These are phyloP conservation scores for Diorhabda elongata DNA, from an alignment of 1,140 invertebrate genomes.

Conservation along the genomic window DNA sequence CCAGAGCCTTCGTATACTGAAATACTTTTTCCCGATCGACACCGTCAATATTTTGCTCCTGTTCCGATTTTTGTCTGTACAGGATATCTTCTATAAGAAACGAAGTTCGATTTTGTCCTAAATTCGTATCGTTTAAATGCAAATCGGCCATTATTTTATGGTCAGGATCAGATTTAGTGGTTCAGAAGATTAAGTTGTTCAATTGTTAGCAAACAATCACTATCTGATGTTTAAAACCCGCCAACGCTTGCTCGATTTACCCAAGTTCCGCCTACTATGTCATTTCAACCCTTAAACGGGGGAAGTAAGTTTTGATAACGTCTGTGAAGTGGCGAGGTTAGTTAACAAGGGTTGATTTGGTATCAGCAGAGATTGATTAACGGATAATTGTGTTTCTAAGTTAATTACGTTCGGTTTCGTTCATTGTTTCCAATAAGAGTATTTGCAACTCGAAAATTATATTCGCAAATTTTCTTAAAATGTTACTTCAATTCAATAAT, in stretches of 20 bases:
- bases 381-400: slow-evolving; percentile 23
- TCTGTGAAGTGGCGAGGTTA: slow-evolving; percentile 3
- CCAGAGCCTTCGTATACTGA: slow-evolving; percentile 20
- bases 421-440: slow-evolving; percentile 10
- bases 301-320: slow-evolving; percentile 39
- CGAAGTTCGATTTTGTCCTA: slow-evolving; percentile 53
- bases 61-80: slow-evolving; percentile 57
- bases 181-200: slow-evolving; percentile 21
- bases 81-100: slow-evolving; percentile 80
- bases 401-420: slow-evolving; percentile 17
- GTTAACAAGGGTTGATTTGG: slow-evolving; percentile 20
- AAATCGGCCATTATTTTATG: slow-evolving; percentile 12
- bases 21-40: slow-evolving; percentile 22
- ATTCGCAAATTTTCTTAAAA: no score
- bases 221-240: slow-evolving; percentile 29
- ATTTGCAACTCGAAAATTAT: no score
- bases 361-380: slow-evolving; percentile 24
- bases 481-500: background rate
- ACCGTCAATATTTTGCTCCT: slow-evolving; percentile 15
- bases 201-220: slow-evolving; percentile 31
- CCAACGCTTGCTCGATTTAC: slow-evolving; percentile 27
- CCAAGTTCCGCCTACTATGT: slow-evolving; percentile 30
- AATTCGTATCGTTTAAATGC: slow-evolving; percentile 27
- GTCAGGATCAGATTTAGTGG: background rate
- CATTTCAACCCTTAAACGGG: slow-evolving; percentile 40